Evolutionary conservation across 2,113 vertebrate species (phyloP), one percentile per base, ranked within the genome.

Genomic region (Epinephelus cyanopodus): DNA sequence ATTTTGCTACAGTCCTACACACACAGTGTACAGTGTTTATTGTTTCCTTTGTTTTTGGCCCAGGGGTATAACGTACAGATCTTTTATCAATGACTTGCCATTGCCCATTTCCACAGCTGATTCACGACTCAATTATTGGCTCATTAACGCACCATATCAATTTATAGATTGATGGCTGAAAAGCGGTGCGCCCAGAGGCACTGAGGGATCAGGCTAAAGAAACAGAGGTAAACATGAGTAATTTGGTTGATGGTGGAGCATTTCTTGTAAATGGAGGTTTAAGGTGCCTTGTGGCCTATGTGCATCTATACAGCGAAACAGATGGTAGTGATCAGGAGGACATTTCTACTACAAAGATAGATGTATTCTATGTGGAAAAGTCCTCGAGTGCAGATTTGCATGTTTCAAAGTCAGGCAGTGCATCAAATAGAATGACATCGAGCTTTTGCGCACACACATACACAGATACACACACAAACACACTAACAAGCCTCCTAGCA

Each of bases 41-140:
- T 64, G 42, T 47, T 74, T 66, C 67, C 25, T 74, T 62, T 74
- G 53, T 68, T 61, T 54, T 42, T 50, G 53, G 77, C 83, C 27
- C 1, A 17, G 50, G 48, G 71, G 21, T 18, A 37, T 19, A 50
- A 9, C 58, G 58, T 69, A 19, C 39, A 58, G 70, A 80, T 87
- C 60, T 65, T 87, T 65, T 74, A 81, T 92, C 85, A 85, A 12
- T 66, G 65, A 83, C 71, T 71, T 77, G 68, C 68, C 65, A 25
- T 81, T 71, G 18, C 76, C 52, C 70, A 58, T 86, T 83, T 83
- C 79, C 73, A 78, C 67, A 37, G 58, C 80, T 92, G 90, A 92
- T 89, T 92, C 81, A 90, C 23, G 42, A 84, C 75, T 87, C 86
- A 88, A 87, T 92, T 90, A 93, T 87, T 66, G 64, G 58, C 77